Evolutionary conservation across 2,797 vertebrate genomes (phyloP).

Genomic region (Salarias fasciatus): DNA sequence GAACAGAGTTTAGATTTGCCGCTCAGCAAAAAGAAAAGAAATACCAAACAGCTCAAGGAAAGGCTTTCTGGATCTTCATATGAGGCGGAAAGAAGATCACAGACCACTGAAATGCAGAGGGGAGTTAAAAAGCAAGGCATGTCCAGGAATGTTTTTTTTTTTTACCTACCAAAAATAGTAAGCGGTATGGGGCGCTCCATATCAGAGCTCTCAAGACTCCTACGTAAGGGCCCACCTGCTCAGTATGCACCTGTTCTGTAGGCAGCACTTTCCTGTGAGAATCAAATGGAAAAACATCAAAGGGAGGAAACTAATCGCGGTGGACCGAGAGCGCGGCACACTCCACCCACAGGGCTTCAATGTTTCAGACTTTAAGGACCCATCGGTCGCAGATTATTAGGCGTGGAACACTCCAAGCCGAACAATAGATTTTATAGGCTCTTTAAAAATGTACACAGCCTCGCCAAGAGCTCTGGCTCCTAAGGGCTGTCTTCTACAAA

Average conservation of each 20-base stretch:
- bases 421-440: slow-evolving; percentile 39
- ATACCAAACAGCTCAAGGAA: slow-evolving; percentile 24
- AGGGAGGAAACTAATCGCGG: slow-evolving; percentile 62
- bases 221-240: slow-evolving; percentile 64
- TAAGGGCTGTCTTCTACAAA: slow-evolving; percentile 33
- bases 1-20: slow-evolving; percentile 61
- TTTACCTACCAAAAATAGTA: slow-evolving; percentile 36
- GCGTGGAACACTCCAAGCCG: slow-evolving; percentile 20
- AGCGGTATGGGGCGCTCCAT: slow-evolving; percentile 23
- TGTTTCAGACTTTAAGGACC: slow-evolving; percentile 37
- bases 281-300: slow-evolving; percentile 60
- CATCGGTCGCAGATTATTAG: slow-evolving; percentile 29
- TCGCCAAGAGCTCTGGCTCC: slow-evolving; percentile 21
- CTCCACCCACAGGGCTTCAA: slow-evolving; percentile 41
- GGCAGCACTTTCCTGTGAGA: slow-evolving; percentile 60
- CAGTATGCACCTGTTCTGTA: slow-evolving; percentile 62
- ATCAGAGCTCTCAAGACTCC: slow-evolving; percentile 40
- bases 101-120: slow-evolving; percentile 32
- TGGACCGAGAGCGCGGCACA: slow-evolving; percentile 44
- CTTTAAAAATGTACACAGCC: slow-evolving; percentile 15
- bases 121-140: slow-evolving; percentile 6
- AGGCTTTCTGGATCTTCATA: slow-evolving; percentile 14
- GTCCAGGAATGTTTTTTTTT: slow-evolving; percentile 9
- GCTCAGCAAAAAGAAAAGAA: slow-evolving; percentile 51
- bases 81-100: slow-evolving; percentile 18